Evolutionary conservation across 2,797 vertebrate species (phyloP), one percentile per base, ranked within the genome.

Genomic region (Galaxias olidus): DNA sequence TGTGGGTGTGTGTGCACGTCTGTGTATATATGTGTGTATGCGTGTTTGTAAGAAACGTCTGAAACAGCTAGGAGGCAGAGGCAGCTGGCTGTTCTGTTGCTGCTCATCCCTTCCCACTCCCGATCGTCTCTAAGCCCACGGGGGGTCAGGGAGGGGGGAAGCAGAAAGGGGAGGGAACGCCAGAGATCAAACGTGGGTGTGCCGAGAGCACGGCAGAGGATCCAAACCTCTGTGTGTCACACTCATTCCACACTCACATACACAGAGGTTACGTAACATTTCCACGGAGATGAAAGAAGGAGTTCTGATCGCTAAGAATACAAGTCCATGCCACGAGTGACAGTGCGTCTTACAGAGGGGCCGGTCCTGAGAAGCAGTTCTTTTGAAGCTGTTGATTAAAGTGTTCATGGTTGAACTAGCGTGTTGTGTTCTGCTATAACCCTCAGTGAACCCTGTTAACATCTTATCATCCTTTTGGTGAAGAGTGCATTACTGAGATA

Each of bases 101-200:
- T 65, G 74, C 72, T 82, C 74, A 57, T 57, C 53, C 59, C 83
- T 76, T 89, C 83, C 84, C 83, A 86, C 86, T 86, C 82, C 79
- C 58, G 74, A 80, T 81, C 81, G 76, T 67, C 75, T 68, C n/a
- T n/a, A 74, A 72, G 74, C 74, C 18, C 79, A 67, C 78, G 74
- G 77, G 85, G 84, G 86, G 84, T 87, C 86, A 86, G 18, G 17
- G 40, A 15, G 19, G 17, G 50, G 17, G 17, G 50, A 49, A n/a
- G 30, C 30, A 30, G 45, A 52, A 15, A 18, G 15, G 14, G 7
- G 55, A 20, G 18, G 51, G 73, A 66, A 72, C 77, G 74, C 71
- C 68, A 80, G 73, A 84, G 72, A 80, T 76, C 77, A 78, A 66
- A 70, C 52, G 84, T 85, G 74, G 82, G 82, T 41, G 72, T 81